Base-by-base conservation (phyloP, 2,113 vertebrate species). In the Leucoraja erinaceus region DNA sequence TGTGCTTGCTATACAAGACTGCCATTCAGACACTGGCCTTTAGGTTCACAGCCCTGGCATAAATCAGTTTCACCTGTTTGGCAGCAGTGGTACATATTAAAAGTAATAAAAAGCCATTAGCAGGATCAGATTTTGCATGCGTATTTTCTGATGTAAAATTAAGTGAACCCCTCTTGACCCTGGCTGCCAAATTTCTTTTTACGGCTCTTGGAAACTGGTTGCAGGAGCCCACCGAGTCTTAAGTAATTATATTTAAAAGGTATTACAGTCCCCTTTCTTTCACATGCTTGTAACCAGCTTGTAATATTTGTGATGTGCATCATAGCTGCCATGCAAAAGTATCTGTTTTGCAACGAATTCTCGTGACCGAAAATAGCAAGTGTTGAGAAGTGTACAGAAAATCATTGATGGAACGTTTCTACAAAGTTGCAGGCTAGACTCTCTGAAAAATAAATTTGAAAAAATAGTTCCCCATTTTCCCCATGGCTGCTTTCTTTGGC, bases 1-100 rank as follows among this genome's bases (percentile, higher is more conserved):
- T 94, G 93, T 94, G 94, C 95, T 95, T 95, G 96, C 95, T 96
- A 96, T 95, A 96, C 95, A 95, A 96, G 95, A 95, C 95, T 95
- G 90, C 94, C 68, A 84, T 95, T 96, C 94, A 94, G 94, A 94
- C 96, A 81, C 94, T 93, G 96, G 96, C 96, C 97, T 95, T 95
- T 94, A 96, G 97, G 96, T 96, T 95, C 94, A 31, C 93, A 95
- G 96, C 96, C 94, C 95, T 95, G 97, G 95, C 95, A 96, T 94
- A 97, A 98, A 98, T 98, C 96, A 97, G 93, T 96, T 96, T 99
- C 98, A 98, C 97, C 97, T 98, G 97, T 97, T 97, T 96, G 96
- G 96, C 96, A 96, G 96, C 96, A 96, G 91, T 94, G 95, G 95
- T 96, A 95, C 95, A 96, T 96, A 96, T 96, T 97, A 96, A 93